Evolutionary conservation across 2,113 vertebrate genomes (phyloP).

Genomic region (Rhea pennata): DNA sequence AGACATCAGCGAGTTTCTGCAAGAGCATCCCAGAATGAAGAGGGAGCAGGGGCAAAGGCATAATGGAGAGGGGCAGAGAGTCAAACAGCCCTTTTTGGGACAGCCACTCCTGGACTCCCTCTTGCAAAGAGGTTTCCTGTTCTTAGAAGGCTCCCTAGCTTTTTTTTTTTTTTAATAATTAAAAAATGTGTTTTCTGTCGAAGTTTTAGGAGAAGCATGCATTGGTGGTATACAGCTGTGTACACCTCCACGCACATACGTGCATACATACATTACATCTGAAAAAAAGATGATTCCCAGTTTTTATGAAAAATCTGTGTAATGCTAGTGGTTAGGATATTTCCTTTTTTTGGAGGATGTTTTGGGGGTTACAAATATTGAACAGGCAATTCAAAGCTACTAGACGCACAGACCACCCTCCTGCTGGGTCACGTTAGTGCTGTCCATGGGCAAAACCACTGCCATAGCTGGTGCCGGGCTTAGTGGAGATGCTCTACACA

Average conservation of each 20-base stretch:
- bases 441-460: rapidly evolving
- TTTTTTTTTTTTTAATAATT: no score
- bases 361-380: not conserved
- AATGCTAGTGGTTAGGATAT: not conserved
- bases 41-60: rapidly evolving
- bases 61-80: not conserved
- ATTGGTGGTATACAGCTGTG: not conserved
- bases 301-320: not conserved
- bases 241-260: not conserved
- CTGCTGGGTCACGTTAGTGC: not conserved
- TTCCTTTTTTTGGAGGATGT: not conserved
- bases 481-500: not conserved
- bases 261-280: not conserved
- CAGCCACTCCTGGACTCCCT: not conserved
- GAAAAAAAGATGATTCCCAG: not conserved
- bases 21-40: not conserved
- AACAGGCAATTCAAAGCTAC: not conserved
- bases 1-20: conserved; percentile 89
- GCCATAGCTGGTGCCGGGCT: not conserved
- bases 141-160: not conserved
- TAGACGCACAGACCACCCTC: not conserved
- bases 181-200: not conserved
- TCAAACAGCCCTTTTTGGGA: not conserved
- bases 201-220: not conserved
- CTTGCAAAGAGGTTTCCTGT: not conserved